phyloP scores from a whole-genome alignment of 2,113 vertebrate genomes.

The Otocyon megalotis region DNA sequence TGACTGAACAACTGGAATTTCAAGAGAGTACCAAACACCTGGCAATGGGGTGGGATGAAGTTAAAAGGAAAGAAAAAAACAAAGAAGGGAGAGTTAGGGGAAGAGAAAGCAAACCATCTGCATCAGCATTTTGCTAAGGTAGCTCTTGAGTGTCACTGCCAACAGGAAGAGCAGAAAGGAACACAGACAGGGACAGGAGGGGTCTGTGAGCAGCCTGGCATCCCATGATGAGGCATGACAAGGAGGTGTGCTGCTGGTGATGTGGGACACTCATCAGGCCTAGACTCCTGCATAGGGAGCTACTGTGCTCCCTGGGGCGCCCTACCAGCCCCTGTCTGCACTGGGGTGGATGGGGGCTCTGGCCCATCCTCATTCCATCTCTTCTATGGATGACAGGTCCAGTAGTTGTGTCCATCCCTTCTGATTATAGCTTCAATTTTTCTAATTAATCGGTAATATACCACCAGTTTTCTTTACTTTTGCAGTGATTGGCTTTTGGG shows the following conservation, averaged over 20 bases:
- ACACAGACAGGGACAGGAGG: neutral
- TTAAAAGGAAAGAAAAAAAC: conserved; percentile 9
- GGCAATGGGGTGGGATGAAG: neutral
- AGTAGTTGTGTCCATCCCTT: neutral
- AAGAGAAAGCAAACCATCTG: neutral
- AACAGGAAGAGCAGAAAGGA: neutral
- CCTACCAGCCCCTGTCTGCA: neutral
- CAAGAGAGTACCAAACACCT: neutral
- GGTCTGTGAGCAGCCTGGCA: neutral
- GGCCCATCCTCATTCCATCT: neutral
- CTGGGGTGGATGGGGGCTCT: too few relatives aligned
- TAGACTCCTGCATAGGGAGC: neutral
- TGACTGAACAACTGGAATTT: neutral
- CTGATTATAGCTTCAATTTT: neutral
- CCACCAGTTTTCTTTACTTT: conserved; percentile 4
- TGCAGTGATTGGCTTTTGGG: neutral
- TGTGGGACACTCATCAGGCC: neutral
- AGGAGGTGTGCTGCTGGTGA: neutral
- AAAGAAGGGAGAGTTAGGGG: neutral
- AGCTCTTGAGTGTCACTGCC: neutral
- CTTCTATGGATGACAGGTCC: neutral
- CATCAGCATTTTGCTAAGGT: neutral
- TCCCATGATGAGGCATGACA: neutral
- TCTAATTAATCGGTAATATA: neutral
- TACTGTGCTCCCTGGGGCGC: neutral